A percentile compares a stretch with the other conserved stretches of the same genome.
Conservation (phyloP, 2,888 invertebrate species). For the Apodemia zela region DNA sequence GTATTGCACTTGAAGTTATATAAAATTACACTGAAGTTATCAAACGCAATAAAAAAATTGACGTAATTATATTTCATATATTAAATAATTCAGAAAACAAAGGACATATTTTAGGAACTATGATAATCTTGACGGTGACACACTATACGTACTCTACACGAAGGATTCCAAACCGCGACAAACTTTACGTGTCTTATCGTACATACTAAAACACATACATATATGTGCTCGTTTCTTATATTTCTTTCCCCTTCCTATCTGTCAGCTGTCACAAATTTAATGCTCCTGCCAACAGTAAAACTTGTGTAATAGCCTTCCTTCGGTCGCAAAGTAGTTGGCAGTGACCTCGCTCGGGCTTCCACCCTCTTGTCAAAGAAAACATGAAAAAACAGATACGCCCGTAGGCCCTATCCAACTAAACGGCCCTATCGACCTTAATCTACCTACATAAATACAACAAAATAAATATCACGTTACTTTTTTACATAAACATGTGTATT, state of each 20-base stretch:
- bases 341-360: slow-evolving; percentile 41
- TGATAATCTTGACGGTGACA: no score
- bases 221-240: slow-evolving; percentile 24
- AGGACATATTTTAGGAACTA: no score
- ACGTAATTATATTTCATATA: no score
- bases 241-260: slow-evolving; percentile 25
- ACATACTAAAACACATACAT: slow-evolving; percentile 23
- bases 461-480: background rate
- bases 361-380: slow-evolving; percentile 32
- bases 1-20: background rate
- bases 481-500: background rate
- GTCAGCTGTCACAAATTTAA: slow-evolving; percentile 25
- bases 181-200: slow-evolving; percentile 22
- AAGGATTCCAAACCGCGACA: background rate
- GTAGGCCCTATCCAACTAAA: background rate
- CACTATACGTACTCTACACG: no score
- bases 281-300: slow-evolving; percentile 29
- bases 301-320: slow-evolving; percentile 40
- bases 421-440: no score
- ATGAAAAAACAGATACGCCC: slow-evolving; percentile 15
- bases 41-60: no score
- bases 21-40: background rate
- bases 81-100: no score
- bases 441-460: background rate
- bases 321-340: slow-evolving; percentile 40